phyloP scores from a whole-genome alignment of 2,113 vertebrate genomes.

The Ceuthmochares aereus region DNA sequence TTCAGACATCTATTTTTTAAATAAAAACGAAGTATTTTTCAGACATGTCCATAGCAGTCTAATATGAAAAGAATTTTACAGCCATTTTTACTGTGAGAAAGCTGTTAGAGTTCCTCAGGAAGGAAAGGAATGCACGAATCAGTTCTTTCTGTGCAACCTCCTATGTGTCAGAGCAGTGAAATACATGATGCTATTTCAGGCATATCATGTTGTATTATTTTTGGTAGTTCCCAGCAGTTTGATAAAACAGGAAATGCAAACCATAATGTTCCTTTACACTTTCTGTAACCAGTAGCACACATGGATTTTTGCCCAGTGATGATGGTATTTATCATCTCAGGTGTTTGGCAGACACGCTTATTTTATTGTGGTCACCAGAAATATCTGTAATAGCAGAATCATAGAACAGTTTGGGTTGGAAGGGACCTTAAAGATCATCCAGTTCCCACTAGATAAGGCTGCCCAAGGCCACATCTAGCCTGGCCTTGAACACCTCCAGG shows the following conservation, averaged over 20 bases:
- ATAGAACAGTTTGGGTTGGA: no score
- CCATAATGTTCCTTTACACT: not conserved
- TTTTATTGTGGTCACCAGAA: not conserved
- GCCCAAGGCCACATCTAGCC: no score
- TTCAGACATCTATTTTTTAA: not conserved
- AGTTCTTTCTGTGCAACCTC: not conserved
- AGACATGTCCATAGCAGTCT: not conserved
- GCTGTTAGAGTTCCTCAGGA: not conserved
- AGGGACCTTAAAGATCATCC: no score
- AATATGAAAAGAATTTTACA: not conserved
- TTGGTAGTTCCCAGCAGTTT: slow-evolving; percentile 35
- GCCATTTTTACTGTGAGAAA: not conserved
- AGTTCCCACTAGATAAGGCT: no score
- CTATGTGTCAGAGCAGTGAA: slow-evolving; percentile 51
- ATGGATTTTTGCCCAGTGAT: not conserved
- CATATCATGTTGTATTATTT: slow-evolving; percentile 8
- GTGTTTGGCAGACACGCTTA: not conserved
- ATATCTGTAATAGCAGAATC: not conserved
- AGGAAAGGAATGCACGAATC: not conserved
- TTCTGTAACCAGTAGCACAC: not conserved
- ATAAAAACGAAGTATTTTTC: not conserved
- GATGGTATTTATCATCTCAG: not conserved
- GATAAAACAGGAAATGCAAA: slow-evolving; percentile 17
- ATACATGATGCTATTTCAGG: slow-evolving; percentile 41
- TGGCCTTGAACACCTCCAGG: no score